phyloP scores from a whole-genome alignment of 2,797 vertebrate genomes.

The Gouania willdenowi region DNA sequence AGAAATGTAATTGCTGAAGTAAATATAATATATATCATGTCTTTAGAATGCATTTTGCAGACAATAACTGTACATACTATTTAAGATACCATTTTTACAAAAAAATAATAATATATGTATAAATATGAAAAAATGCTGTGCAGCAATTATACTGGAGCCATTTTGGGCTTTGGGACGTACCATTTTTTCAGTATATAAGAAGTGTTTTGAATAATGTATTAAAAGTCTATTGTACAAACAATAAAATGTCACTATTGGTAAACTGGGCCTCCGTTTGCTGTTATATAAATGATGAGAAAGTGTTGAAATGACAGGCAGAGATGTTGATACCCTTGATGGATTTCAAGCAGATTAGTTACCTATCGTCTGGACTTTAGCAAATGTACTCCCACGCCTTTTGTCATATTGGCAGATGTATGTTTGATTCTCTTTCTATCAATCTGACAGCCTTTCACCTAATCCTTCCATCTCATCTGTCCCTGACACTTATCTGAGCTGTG shows the following conservation, averaged over 20 bases:
- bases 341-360: conserved; percentile 3
- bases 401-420: conserved; percentile 41
- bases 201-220: conserved; percentile 99
- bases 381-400: conserved; percentile 16
- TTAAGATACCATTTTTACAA: conserved; percentile 83
- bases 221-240: conserved; percentile 90
- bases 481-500: conserved; percentile 30
- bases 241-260: conserved; percentile 98
- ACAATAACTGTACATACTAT: conserved; percentile 92
- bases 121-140: conserved; percentile 86
- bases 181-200: conserved; percentile 99
- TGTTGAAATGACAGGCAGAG: not conserved
- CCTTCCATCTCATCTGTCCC: conserved; percentile 34
- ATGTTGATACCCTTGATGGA: not conserved
- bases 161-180: conserved; percentile 97
- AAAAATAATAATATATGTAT: conserved; percentile 77
- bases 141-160: conserved; percentile 89
- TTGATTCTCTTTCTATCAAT: conserved; percentile 48
- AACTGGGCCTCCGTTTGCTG: conserved; percentile 54
- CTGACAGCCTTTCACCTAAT: conserved; percentile 36
- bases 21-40: conserved; percentile 82
- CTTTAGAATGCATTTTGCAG: conserved; percentile 91
- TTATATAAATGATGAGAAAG: not conserved
- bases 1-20: conserved; percentile 81
- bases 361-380: conserved; percentile 10